Percentiles rank a stretch among this genome's conserved stretches.
phyloP scores from a whole-genome alignment of 2,113 vertebrate genomes.

The Heloderma charlesbogerti region DNA sequence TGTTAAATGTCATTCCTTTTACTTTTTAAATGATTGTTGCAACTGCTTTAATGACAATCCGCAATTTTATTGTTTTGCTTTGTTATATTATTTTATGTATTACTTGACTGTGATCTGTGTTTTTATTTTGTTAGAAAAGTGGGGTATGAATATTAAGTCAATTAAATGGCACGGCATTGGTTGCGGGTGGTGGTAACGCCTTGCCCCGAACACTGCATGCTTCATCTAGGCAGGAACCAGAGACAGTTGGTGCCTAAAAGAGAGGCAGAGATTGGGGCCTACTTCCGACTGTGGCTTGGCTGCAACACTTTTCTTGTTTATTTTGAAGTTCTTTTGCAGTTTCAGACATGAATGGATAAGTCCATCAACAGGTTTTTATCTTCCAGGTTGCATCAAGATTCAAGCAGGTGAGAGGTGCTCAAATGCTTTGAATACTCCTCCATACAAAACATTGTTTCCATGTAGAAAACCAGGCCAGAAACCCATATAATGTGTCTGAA shows the following conservation, averaged over 20 bases:
- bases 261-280: background rate
- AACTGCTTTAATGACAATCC: background rate
- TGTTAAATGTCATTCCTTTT: background rate
- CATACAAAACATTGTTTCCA: too few species aligned
- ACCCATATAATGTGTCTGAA: too few species aligned
- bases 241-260: background rate
- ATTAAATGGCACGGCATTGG: background rate
- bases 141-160: background rate
- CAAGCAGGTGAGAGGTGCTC: too few species aligned
- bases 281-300: background rate
- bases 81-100: background rate
- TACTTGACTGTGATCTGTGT: background rate
- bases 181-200: background rate
- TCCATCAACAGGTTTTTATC: too few species aligned
- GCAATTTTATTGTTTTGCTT: background rate
- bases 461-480: too few species aligned
- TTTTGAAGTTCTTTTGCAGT: too few species aligned
- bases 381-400: too few species aligned
- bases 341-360: too few species aligned
- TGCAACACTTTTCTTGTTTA: background rate
- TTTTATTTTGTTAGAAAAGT: background rate
- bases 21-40: background rate
- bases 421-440: too few species aligned
- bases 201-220: background rate
- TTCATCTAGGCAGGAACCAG: background rate